These are phyloP conservation scores for Nesogale talazaci DNA, from an alignment of 2,113 vertebrate species.

Conservation along the genomic window DNA sequence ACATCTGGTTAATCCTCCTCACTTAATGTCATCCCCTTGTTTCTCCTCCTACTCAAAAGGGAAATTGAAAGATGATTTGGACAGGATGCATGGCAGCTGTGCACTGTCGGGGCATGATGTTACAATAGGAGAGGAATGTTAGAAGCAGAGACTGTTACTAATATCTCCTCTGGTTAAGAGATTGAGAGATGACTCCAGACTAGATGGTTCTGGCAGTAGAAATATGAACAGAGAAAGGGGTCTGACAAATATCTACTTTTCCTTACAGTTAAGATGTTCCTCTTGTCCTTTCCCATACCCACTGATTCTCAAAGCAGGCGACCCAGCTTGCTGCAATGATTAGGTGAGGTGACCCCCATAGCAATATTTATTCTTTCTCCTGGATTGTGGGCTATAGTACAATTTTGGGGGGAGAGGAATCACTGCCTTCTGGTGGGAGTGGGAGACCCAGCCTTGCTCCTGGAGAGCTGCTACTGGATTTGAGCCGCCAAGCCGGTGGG, in stretches of 20 bases:
- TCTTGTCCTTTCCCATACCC: background rate
- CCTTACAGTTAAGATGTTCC: background rate
- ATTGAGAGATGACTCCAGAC: background rate
- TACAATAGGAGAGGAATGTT: background rate
- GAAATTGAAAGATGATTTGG: constrained; percentile 36
- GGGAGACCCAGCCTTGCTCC: too few species aligned
- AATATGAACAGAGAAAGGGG: fast-evolving
- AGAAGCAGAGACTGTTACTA: background rate
- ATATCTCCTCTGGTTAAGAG: background rate
- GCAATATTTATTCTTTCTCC: too few species aligned
- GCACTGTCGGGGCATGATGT: background rate
- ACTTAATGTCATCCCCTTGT: background rate
- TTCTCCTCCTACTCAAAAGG: background rate
- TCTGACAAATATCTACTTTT: background rate
- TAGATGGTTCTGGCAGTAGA: background rate
- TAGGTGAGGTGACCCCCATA: too few species aligned
- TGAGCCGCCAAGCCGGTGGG: too few species aligned
- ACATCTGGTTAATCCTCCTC: constrained; percentile 11
- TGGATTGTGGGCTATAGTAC: too few species aligned
- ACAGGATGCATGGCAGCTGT: background rate
- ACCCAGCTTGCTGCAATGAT: too few species aligned
- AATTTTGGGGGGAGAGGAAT: too few species aligned
- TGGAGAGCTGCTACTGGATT: too few species aligned
- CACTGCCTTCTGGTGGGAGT: too few species aligned
- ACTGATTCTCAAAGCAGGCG: too few species aligned